Evolutionary conservation across 2,113 vertebrate genomes (phyloP), one percentile per base, ranked within the genome.

Genomic region (Accipiter virgatus): DNA sequence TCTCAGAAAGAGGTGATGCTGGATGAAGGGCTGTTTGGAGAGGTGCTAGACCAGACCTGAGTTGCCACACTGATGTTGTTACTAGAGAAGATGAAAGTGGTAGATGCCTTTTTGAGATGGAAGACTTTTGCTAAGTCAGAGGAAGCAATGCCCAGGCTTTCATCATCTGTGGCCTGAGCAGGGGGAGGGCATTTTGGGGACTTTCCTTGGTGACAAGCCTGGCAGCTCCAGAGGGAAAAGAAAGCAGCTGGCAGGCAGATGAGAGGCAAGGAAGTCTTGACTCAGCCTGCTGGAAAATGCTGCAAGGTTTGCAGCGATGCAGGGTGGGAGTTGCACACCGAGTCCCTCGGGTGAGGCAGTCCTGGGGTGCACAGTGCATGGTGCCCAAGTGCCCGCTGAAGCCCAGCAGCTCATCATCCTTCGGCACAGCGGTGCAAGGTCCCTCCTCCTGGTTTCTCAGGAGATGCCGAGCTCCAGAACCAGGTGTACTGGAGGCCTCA

Each of bases 291-390:
- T 93, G 70, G 65, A 74, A 68, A 58, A 18, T 53, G 62, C 89
- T 80, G 55, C 55, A 43, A 45, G 48, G 42, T 38, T 72, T 68
- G 58, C 52, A 89, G 77, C 0, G 0, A 18, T 13, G 19, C n/a
- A 13, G 53, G 22, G 19, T 29, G 67, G 63, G 94, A 90, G 52
- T 3, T 66, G 53, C 19, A 17, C 34, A 13, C 13, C 0, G 0
- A 56, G 43, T 52, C 62, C 74, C 85, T 48, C 0, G 1, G 63
- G 80, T 86, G 50, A 45, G 22, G 50, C n/a, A 23, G 13, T 32
- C 1, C 43, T 34, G 36, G 63, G 36, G 31, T 34, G 61, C 55
- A 42, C 0, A 7, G 29, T 23, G n/a, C 52, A 2, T 4, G 23
- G 32, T 78, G 61, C 61, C 27, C 66, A 29, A 23, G 43, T 1